Evolutionary conservation across 1,140 invertebrate species (phyloP), one percentile per base, ranked within the genome.

Genomic region (Ips nitidus): DNA sequence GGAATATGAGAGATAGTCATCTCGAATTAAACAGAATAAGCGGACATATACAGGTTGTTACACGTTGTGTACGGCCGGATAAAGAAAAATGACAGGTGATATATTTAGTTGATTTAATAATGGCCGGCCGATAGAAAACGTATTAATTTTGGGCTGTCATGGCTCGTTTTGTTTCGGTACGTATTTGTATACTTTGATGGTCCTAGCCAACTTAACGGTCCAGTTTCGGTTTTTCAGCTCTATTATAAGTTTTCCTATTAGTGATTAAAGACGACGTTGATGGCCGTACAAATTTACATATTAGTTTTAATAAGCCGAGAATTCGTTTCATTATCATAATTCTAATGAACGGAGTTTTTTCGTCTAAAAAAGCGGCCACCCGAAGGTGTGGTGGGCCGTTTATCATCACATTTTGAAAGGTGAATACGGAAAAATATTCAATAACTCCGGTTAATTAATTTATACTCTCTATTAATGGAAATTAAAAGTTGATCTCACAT

Each of bases 81-180:
- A 66, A 66, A 66, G 55, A 66, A 66, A 66, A 66, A 66, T 66
- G 64, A 66, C 64, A 66, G 64, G 40, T 39, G 64, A 66, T 66
- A 66, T 58, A 58, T 66, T 66, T 66, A 58, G 53, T 58, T 57
- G 64, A 66, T 58, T 66, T 66, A 66, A 66, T 66, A 66, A 66
- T 42, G 52, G 5, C 37, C 63, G 52, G 52, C 63, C 36, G 50
- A 57, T 45, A 42, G 7, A 66, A 47, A 66, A 66, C 64, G 53
- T 66, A 58, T 57, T 66, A 43, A 66, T 66, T 66, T 66, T 45
- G 22, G 53, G 64, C 43, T 66, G 64, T 66, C 64, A 58, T 7
- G 36, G 38, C 5, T 36, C 38, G 37, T 39, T 39, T 39, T 40
- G 22, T 22, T 22, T 22, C 22, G 22, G 22, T 22, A 57, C 55